Evolutionary conservation across 1,140 invertebrate genomes (phyloP), one percentile per base, ranked within the genome.

Genomic region (Rhysida immarginata): DNA sequence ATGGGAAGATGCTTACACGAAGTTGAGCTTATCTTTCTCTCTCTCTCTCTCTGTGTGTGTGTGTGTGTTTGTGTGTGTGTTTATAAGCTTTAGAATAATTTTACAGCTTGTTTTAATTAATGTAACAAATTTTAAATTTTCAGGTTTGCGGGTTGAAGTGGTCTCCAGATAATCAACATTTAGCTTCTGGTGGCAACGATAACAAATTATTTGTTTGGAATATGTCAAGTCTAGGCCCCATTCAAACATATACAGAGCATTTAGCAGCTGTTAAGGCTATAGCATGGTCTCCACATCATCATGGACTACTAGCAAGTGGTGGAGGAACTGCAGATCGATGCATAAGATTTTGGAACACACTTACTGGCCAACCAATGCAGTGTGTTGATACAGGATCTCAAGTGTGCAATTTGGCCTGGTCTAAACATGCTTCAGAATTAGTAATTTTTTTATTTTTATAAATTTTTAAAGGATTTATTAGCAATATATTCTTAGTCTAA

Each of bases 321-420:
- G 95, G 96, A 26, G 96, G 96, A 20, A 99, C 96, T 0, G 96
- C 96, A 2, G 96, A 99, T 73, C 76, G 92, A n/a, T 93, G 87
- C 68, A 93, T 96, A 53, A 77, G 96, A 2, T 99, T 99, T 73
- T 99, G 96, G 95, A 99, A 99, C 70, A 99, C 96, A 0, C 72
- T 99, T 29, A 99, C 96, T n/a, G 91, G 88, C 5, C 95, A 99
- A 72, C 91, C 94, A 2, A 91, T 99, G 85, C 94, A 98, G 70
- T 94, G 87, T 70, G 87, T 99, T 29, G 96, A 99, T 69, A 99
- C 96, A 2, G 94, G 93, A n/a, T 95, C 90, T 0, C 95, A 73
- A 69, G 94, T 99, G 16, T 99, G 96, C 72, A 99, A 99, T 74
- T 73, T 99, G 50, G 95, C 95, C 23, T 99, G 96, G 96, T 98